Evolutionary conservation across 2,797 vertebrate genomes (phyloP).

Genomic region (Champsocephalus esox): DNA sequence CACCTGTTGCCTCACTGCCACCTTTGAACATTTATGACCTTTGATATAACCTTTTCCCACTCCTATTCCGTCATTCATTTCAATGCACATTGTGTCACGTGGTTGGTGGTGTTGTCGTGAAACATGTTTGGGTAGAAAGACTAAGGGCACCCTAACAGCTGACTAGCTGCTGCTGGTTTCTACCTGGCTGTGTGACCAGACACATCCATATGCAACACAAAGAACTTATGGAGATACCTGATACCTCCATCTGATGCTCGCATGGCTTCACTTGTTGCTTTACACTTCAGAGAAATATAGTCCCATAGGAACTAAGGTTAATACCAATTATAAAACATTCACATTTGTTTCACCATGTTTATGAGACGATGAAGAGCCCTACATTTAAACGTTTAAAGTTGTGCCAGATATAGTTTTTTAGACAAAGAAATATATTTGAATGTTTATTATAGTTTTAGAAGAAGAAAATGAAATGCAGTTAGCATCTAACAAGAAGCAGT

Average conservation of each 20-base stretch:
- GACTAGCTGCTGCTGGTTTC: not conserved
- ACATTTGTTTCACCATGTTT: not conserved
- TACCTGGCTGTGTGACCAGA: not conserved
- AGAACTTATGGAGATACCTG: not conserved
- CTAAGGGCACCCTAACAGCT: constrained; percentile 36
- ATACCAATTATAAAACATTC: not conserved
- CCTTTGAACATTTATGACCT: constrained; percentile 52
- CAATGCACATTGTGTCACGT: constrained; percentile 66
- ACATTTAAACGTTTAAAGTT: not conserved
- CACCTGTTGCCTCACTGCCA: constrained; percentile 40
- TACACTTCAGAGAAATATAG: constrained; percentile 16
- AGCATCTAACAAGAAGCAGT: no score
- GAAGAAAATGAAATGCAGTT: no score
- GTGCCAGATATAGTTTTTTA: not conserved
- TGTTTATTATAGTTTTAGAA: not conserved
- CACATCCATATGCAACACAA: not conserved
- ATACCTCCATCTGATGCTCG: not conserved
- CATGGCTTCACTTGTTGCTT: constrained; percentile 31
- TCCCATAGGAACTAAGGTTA: not conserved
- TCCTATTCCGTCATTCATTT: constrained; percentile 73
- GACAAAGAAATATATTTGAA: not conserved
- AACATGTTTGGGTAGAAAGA: constrained; percentile 44
- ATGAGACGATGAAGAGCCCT: not conserved
- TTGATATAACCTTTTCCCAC: constrained; percentile 65
- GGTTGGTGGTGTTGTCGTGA: constrained; percentile 73